A percentile compares a stretch with the other conserved stretches of the same genome.
Conservation (phyloP, 92 coral and sea anemone species). For the Siderastrea siderea region DNA sequence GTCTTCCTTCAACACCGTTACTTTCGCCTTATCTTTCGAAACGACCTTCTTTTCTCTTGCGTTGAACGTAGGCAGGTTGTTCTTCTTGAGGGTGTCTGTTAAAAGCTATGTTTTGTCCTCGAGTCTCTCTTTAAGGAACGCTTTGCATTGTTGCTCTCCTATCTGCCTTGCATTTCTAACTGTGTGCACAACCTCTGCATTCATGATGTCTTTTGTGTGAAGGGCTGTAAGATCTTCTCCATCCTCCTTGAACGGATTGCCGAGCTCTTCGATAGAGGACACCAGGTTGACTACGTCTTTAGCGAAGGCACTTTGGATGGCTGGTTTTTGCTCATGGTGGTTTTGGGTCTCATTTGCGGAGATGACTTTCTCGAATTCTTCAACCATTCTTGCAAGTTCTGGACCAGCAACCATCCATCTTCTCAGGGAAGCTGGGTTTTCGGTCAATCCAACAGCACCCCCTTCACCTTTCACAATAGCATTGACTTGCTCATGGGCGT, state of each 20-base stretch:
- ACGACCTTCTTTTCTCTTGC: slow-evolving; percentile 18
- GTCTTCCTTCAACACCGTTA: slow-evolving; percentile 58
- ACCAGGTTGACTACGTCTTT: too few relatives aligned
- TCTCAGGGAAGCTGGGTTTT: too few relatives aligned
- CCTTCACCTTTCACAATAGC: slow-evolving; percentile 77
- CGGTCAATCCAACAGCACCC: slow-evolving; percentile 80
- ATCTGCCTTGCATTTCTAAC: slow-evolving; percentile 43
- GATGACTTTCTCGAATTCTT: too few relatives aligned
- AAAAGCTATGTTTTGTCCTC: slow-evolving; percentile 42
- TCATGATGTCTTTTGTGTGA: slow-evolving; percentile 70
- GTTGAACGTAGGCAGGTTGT: slow-evolving; percentile 35
- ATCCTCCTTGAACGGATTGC: too few relatives aligned
- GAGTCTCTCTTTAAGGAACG: slow-evolving; percentile 66
- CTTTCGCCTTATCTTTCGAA: slow-evolving; percentile 65
- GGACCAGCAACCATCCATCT: too few relatives aligned
- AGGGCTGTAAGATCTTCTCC: too few relatives aligned
- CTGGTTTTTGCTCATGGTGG: too few relatives aligned
- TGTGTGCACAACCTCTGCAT: slow-evolving; percentile 57
- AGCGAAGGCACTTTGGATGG: too few relatives aligned
- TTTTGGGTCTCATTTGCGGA: too few relatives aligned
- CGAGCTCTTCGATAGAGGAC: too few relatives aligned
- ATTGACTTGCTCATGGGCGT: slow-evolving; percentile 77
- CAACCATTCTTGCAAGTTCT: too few relatives aligned
- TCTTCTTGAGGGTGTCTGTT: slow-evolving; percentile 53
- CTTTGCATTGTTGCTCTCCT: slow-evolving; percentile 63